Base-by-base conservation (phyloP, 2,888 invertebrate species). In the Oscheius sp. region DNA sequence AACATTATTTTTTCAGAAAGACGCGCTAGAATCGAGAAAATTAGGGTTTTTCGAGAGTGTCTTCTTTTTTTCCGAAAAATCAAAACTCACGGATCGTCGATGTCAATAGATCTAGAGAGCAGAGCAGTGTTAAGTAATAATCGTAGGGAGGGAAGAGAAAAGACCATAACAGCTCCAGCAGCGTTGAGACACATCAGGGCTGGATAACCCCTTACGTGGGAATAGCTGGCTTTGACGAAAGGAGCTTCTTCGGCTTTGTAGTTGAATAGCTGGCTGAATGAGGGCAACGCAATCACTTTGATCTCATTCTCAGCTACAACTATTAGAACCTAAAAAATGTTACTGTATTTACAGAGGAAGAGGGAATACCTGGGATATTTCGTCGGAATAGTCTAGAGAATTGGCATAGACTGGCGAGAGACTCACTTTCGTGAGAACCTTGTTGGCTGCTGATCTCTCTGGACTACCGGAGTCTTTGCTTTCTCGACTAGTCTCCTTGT, bases 131-230 rank as follows among this genome's bases (percentile, higher is more conserved):
- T 93, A 86, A 95, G 91, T 78, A 98, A 91, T 83, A 92, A 92
- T 88, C 94, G 92, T 85, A 98, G 91, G 88, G 95, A 95, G 73
- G 98, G 98, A 88, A 98, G 90, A 90, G 94, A 95, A 90, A 94
- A 94, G 75, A 94, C 93, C 87, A 92, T 91, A 87, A 98, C 90
- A 89, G 94, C 70, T 25, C 83, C 82, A 37, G 83, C 79, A 6
- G 80, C 82, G 50, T 76, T 80, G n/a, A 85, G 66, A 29, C 78
- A 76, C 70, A 84, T 70, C 5, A 86, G 72, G 5, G 74, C 80
- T 5, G 86, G 86, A 68, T 82, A 79, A 20, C 85, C 85, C 4
- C 81, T 74, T 33, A 86, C 70, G 66, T 85, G 85, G 6, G 81
- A 80, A 17, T 75, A 33, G 1, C 67, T 70, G 20, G 84, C 82